Conservation (phyloP, 2,113 vertebrate genomes). For the Orientallactaga bullata region DNA sequence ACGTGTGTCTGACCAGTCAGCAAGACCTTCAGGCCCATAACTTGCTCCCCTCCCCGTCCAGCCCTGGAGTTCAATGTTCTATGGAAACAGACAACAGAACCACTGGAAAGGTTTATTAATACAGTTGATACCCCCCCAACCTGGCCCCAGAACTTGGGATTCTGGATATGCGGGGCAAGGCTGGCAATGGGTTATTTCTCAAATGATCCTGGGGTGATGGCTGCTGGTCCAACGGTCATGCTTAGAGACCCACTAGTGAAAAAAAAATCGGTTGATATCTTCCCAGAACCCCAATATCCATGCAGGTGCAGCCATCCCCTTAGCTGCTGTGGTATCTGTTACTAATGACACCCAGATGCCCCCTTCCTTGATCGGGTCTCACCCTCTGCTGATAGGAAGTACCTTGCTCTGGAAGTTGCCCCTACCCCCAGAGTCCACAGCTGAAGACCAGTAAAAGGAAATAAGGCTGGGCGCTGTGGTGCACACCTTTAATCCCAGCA, state of each 20-base stretch:
- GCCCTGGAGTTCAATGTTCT: neutral
- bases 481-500: too few species aligned
- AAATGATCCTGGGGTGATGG: neutral
- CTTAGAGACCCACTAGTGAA: neutral
- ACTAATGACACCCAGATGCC: neutral
- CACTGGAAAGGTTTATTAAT: neutral
- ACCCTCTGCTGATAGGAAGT: neutral
- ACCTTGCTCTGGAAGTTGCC: neutral
- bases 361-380: neutral
- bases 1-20: accelerated
- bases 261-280: neutral
- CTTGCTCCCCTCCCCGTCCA: too few species aligned
- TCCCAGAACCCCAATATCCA: neutral
- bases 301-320: neutral
- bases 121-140: neutral
- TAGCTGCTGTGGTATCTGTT: neutral
- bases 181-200: neutral
- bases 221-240: neutral
- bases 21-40: neutral
- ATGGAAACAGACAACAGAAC: neutral
- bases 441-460: neutral
- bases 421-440: too few species aligned
- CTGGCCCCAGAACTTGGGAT: neutral
- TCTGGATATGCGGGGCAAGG: neutral
- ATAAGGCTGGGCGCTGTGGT: too few species aligned